Base-by-base conservation (phyloP, 2,113 vertebrate genomes). In the Anarhynchus alexandrinus region DNA sequence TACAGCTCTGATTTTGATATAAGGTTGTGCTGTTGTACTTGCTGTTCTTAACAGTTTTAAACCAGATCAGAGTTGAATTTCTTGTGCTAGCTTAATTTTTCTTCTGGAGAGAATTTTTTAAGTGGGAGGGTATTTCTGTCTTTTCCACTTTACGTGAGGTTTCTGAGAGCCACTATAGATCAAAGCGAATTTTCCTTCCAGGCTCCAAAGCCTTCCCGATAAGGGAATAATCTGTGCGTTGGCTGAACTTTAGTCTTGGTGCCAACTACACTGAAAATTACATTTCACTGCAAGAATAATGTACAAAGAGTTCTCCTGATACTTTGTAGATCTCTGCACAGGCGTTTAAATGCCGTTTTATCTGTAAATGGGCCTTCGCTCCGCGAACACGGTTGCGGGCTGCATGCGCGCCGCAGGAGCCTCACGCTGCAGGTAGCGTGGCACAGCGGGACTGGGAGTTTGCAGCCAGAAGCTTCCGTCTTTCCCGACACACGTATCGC, bases 171-270 rank as follows among this genome's bases (percentile, higher is more conserved):
- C 51, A 21, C 62, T 72, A 20, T 21, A 94, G 78, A 76, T 92
- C 84, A 90, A 95, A 94, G 87, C 40, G 73, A 77, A 77, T 96
- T 87, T 96, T 81, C 40, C 62, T 91, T 64, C 45, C 58, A 55
- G 85, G 62, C 74, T 93, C 82, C 9, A 3, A 92, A 88, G 51
- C 45, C 64, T 73, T 84, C 38, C 38, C 0, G 1, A 49, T 94
- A 82, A 71, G 43, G 66, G 78, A 94, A 70, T 96, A 95, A 90
- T 90, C 49, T 85, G 5, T 69, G 36, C 10, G 0, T 88, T 79
- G 76, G 71, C 73, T 90, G 82, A 91, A 91, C 73, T 96, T 87
- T 43, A 77, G 78, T 93, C 78, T 92, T 82, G 36, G 40, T 95
- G 70, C 84, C 71, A 88, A 9, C 49, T 65, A 36, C 45, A 69